Evolutionary conservation across 92 coral and sea anemone genomes (phyloP).

Genomic region (Isaurus tuberculatus): DNA sequence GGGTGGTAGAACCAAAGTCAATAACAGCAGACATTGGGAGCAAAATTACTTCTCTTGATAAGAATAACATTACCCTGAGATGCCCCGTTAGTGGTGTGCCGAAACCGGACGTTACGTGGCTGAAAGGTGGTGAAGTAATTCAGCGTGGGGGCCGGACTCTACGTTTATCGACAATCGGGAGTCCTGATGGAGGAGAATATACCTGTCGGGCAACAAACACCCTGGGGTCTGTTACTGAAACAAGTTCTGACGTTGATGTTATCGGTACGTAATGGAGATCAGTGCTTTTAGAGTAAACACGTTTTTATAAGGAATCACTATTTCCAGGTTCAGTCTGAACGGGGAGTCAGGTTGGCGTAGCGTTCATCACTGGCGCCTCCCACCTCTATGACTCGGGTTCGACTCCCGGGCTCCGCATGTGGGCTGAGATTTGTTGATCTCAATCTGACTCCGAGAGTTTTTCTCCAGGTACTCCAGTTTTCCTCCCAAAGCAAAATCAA

Average conservation of each 20-base stretch:
- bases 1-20: slow-evolving; percentile 13
- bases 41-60: slow-evolving; percentile 37
- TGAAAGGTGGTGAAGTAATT: background rate
- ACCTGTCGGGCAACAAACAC: slow-evolving; percentile 11
- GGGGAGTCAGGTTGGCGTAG: no score
- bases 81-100: slow-evolving; percentile 24
- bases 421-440: no score
- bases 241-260: slow-evolving; percentile 3
- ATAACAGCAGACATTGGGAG: slow-evolving; percentile 13
- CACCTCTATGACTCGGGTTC: no score
- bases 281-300: no score
- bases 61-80: slow-evolving; percentile 22
- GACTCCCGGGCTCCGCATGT: no score
- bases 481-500: no score
- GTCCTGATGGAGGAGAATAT: slow-evolving; percentile 15
- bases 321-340: no score
- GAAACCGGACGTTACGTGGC: slow-evolving; percentile 32
- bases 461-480: no score
- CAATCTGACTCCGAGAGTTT: no score
- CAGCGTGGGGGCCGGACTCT: slow-evolving; percentile 6
- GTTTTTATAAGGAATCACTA: no score
- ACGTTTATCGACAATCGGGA: background rate
- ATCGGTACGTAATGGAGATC: slow-evolving; percentile 2
- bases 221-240: slow-evolving; percentile 19
- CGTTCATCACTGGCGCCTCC: no score